Conservation (phyloP, 2,888 invertebrate species). For the Netelia melanura region DNA sequence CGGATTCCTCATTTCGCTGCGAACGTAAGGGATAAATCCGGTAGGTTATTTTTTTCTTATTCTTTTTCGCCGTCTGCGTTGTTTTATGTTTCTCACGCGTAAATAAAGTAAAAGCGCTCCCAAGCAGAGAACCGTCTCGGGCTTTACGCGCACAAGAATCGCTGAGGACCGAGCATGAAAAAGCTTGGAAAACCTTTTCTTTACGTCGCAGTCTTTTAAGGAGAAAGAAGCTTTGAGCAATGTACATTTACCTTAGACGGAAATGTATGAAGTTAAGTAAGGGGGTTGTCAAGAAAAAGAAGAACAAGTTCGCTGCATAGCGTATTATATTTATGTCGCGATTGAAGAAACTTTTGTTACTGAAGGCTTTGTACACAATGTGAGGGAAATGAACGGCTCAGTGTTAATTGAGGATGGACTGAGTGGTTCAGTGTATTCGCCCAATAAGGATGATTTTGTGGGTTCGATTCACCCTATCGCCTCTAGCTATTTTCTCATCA, state of each 20-base stretch:
- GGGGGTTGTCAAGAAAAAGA: not conserved
- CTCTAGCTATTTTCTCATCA: no score
- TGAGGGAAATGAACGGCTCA: not conserved
- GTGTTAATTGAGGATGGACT: no score
- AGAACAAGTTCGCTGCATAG: not conserved
- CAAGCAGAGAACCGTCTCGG: not conserved
- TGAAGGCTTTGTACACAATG: not conserved
- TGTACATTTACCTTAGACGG: conserved; percentile 32
- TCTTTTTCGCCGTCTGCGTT: not conserved
- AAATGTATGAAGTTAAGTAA: conserved; percentile 20
- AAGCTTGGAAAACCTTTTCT: conserved; percentile 35
- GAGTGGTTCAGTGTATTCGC: no score
- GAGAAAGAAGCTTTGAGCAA: conserved; percentile 15
- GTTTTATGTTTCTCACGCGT: not conserved
- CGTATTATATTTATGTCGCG: not conserved
- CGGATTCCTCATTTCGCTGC: conserved; percentile 22
- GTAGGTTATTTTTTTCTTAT: not conserved
- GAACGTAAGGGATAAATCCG: conserved; percentile 25
- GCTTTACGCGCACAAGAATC: not conserved
- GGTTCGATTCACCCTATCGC: no score
- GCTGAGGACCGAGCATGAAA: conserved; percentile 9
- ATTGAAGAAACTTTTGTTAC: not conserved
- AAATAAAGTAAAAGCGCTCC: conserved; percentile 48
- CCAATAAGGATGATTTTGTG: no score
- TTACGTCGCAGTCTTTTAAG: conserved; percentile 16